Evolutionary conservation across 2,797 vertebrate species (phyloP).

Genomic region (Semaprochilodus insignis): DNA sequence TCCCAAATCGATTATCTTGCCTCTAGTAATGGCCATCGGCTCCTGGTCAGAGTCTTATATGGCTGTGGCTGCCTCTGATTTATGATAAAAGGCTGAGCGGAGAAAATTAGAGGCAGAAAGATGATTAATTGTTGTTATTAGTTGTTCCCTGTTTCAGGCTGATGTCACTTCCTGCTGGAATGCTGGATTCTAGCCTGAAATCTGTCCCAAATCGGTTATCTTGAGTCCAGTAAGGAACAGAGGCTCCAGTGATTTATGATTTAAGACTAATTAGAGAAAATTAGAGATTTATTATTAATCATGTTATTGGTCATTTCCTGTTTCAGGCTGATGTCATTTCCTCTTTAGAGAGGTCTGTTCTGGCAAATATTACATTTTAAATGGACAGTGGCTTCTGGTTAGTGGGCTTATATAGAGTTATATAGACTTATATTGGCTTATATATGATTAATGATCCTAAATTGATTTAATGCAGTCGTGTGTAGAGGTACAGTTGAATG

Average conservation of each 20-base stretch:
- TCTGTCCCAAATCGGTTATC: not conserved
- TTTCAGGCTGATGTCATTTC: too few species aligned
- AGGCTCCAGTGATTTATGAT: not conserved
- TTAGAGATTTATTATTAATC: not conserved
- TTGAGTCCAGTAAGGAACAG: not conserved
- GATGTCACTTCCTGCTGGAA: conserved; percentile 18
- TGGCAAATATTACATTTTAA: too few species aligned
- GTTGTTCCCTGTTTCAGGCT: not conserved
- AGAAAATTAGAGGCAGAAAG: too few species aligned
- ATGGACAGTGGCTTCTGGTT: too few species aligned
- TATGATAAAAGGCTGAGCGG: not conserved
- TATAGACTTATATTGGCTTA: too few species aligned
- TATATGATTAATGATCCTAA: too few species aligned
- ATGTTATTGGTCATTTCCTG: too few species aligned
- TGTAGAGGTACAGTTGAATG: too few species aligned
- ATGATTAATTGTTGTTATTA: not conserved
- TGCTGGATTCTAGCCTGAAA: conserved; percentile 14
- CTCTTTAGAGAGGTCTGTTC: too few species aligned
- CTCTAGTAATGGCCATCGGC: not conserved
- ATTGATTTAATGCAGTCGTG: too few species aligned
- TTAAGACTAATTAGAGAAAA: too few species aligned
- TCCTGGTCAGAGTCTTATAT: conserved; percentile 6
- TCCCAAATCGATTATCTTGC: not conserved
- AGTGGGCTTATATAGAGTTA: too few species aligned
- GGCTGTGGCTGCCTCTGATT: not conserved